Percentiles rank a stretch among this genome's conserved stretches.
These are phyloP conservation scores for Monomorium pharaonis DNA, from an alignment of 1,140 invertebrate species.

Conservation along the genomic window DNA sequence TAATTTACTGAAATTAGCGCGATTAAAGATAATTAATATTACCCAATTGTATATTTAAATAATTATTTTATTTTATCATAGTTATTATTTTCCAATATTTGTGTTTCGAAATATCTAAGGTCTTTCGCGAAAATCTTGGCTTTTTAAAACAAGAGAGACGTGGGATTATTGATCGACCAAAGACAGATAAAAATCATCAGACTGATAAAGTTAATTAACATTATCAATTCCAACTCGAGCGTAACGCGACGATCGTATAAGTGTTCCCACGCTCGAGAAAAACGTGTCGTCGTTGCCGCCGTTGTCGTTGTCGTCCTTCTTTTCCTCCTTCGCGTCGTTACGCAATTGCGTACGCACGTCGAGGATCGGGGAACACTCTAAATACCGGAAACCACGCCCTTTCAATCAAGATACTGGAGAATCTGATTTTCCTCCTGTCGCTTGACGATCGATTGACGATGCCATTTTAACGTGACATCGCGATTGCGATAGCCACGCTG, in stretches of 20 bases:
- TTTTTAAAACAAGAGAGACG: not conserved
- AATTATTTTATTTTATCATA: not conserved
- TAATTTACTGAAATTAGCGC: not conserved
- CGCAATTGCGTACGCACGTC: conserved; percentile 62
- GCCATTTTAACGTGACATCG: conserved; percentile 29
- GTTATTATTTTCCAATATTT: conserved; percentile 6
- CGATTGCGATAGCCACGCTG: not conserved
- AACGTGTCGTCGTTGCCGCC: conserved; percentile 8
- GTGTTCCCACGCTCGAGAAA: conserved; percentile 43
- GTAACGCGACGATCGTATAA: conserved; percentile 30
- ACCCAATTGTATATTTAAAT: not conserved
- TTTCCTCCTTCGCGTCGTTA: conserved; percentile 51
- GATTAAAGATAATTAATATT: conserved; percentile 28
- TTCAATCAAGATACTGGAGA: conserved; percentile 59
- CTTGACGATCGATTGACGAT: conserved; percentile 12
- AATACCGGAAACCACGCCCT: conserved; percentile 70
- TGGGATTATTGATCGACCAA: conserved; percentile 1
- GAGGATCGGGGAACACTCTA: conserved; percentile 65
- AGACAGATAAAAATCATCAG: not conserved
- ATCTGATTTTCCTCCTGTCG: conserved; percentile 46
- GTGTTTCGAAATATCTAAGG: not conserved
- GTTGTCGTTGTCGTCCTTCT: conserved; percentile 6
- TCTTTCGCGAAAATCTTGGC: not conserved
- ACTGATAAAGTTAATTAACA: conserved; percentile 42
- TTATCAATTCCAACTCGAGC: conserved; percentile 10